A percentile compares a stretch with the other conserved stretches of the same genome.
Conservation (phyloP, 2,888 invertebrate species). For the Archips crataeganus region DNA sequence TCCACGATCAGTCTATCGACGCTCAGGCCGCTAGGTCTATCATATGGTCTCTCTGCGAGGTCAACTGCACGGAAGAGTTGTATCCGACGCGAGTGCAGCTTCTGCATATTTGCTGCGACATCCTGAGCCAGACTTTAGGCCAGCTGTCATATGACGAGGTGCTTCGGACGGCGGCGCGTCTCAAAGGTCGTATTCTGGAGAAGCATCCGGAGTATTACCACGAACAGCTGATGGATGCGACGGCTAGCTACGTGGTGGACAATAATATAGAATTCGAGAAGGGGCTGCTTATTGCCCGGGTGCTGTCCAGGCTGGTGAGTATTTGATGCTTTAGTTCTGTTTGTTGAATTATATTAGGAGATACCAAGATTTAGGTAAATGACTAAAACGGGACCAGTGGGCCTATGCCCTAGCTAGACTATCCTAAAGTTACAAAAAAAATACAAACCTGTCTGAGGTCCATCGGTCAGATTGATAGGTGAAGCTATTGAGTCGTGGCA, state of each 20-base stretch:
- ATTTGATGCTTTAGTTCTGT: constrained; percentile 15
- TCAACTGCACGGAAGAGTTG: constrained; percentile 69
- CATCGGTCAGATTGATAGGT: no score
- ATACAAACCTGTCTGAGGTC: no score
- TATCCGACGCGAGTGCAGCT: constrained; percentile 78
- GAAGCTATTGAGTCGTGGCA: no score
- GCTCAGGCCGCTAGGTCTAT: constrained; percentile 82
- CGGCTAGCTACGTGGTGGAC: constrained; percentile 81
- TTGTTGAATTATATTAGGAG: no score
- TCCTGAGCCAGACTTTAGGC: constrained; percentile 74
- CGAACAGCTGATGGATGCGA: constrained; percentile 85
- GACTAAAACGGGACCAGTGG: no score
- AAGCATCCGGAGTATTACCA: constrained; percentile 86
- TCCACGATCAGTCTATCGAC: constrained; percentile 73
- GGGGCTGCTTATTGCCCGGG: constrained; percentile 78
- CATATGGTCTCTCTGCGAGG: constrained; percentile 84
- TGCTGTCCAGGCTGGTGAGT: constrained; percentile 86
- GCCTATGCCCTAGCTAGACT: no score
- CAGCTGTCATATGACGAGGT: constrained; percentile 78
- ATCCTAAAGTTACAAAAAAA: no score
- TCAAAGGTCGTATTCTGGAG: constrained; percentile 74
- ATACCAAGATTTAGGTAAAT: no score
- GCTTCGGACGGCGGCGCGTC: constrained; percentile 77
- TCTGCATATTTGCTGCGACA: constrained; percentile 81
- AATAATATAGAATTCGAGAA: constrained; percentile 82